Conservation (phyloP, 2,888 invertebrate species). For the Cataglyphis altisquamis region DNA sequence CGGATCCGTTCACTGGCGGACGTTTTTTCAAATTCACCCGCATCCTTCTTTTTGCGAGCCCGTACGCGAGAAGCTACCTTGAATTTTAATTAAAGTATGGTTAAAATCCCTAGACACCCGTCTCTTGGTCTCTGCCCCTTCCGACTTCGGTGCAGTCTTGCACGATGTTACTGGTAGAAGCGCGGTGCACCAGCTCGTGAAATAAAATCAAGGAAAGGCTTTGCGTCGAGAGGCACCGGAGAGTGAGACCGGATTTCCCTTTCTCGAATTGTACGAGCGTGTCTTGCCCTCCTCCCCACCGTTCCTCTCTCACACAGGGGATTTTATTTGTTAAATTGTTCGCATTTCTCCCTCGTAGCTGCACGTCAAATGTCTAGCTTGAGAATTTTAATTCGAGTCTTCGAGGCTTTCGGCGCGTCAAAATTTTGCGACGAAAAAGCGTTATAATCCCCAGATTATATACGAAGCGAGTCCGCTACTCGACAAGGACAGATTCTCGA, state of each 20-base stretch:
- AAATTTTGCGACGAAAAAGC: conserved; percentile 18
- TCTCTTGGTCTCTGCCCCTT: background rate
- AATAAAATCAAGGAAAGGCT: conserved; percentile 53
- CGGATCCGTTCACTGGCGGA: background rate
- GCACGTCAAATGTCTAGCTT: conserved; percentile 29
- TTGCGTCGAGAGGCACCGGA: conserved; percentile 34
- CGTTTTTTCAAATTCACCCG: conserved; percentile 18
- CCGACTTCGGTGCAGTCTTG: conserved; percentile 27
- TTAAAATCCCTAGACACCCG: conserved; percentile 44
- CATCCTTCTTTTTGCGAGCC: conserved; percentile 8
- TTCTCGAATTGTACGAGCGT: conserved; percentile 33
- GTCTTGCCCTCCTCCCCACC: background rate
- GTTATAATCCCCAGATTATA: conserved; percentile 10
- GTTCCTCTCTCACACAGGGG: background rate
- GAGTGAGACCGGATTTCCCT: conserved; percentile 44
- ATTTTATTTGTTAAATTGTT: conserved; percentile 52
- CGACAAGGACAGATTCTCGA: background rate
- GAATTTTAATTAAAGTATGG: conserved; percentile 56
- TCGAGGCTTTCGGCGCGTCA: background rate
- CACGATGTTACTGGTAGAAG: conserved; percentile 17
- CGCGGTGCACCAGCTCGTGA: conserved; percentile 43
- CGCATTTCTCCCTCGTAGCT: conserved; percentile 23
- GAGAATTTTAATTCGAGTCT: conserved; percentile 47
- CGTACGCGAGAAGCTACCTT: conserved; percentile 30
- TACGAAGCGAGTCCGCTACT: background rate